Conservation (phyloP, 2,888 invertebrate species). For the Sarcophaga caerulescens region DNA sequence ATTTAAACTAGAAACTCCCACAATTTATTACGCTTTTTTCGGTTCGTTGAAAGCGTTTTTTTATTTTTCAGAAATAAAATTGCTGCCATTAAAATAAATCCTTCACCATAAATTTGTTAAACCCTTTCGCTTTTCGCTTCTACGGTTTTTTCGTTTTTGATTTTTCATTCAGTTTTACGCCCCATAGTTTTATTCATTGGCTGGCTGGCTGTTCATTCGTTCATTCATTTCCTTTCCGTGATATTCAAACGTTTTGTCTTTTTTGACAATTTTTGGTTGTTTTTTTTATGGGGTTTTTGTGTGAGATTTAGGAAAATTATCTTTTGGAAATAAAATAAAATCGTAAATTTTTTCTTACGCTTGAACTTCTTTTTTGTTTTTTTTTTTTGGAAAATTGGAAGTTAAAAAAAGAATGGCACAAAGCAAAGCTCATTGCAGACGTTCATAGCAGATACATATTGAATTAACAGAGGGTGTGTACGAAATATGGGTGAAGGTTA, state of each 20-base stretch:
- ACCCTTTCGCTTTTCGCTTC: slow-evolving; percentile 41
- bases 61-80: slow-evolving; percentile 4
- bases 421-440: too few species aligned
- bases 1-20: too few species aligned
- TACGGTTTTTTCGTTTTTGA: not conserved
- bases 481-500: not conserved
- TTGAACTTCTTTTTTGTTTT: not conserved
- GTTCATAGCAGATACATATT: not conserved
- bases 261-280: not conserved
- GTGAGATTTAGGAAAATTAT: slow-evolving; percentile 43
- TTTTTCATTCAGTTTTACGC: slow-evolving; percentile 57
- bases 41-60: not conserved
- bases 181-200: slow-evolving; percentile 63
- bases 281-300: not conserved
- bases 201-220: slow-evolving; percentile 20
- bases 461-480: not conserved
- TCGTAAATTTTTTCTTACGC: slow-evolving; percentile 38
- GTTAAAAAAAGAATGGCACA: too few species aligned
- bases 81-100: slow-evolving; percentile 56
- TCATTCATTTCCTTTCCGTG: slow-evolving; percentile 5
- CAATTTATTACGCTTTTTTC: too few species aligned
- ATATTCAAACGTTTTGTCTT: slow-evolving; percentile 6
- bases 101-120: slow-evolving; percentile 52
- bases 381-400: too few species aligned
- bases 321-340: slow-evolving; percentile 43